Evolutionary conservation across 2,888 invertebrate species (phyloP).

Genomic region (Melangyna quadrimaculata): DNA sequence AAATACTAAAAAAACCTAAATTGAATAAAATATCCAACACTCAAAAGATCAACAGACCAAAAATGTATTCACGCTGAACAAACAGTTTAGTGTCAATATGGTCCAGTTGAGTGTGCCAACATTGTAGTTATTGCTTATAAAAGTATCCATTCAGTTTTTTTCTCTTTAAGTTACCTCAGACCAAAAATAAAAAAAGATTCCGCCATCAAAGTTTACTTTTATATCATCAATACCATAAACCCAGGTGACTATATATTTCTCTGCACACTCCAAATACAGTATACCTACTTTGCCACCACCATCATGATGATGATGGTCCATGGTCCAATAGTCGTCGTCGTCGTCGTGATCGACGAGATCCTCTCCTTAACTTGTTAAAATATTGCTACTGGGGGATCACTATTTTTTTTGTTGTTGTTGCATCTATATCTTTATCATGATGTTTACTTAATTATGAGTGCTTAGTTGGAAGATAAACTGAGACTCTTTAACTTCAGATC

Average conservation of each 20-base stretch:
- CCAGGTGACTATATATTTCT: neutral
- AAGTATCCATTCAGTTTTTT: constrained; percentile 3
- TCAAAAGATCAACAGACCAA: constrained; percentile 35
- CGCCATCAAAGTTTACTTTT: neutral
- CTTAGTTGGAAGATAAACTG: neutral
- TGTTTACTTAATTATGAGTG: constrained; percentile 57
- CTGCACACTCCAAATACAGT: constrained; percentile 54
- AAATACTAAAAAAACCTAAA: neutral
- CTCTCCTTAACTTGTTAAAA: constrained; percentile 46
- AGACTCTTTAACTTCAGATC: constrained; percentile 19
- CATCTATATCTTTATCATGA: constrained; percentile 5
- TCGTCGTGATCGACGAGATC: constrained; percentile 18
- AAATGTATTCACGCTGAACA: constrained; percentile 36
- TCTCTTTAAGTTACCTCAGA: neutral
- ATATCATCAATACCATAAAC: neutral
- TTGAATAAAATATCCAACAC: constrained; percentile 21
- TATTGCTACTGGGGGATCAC: constrained; percentile 47
- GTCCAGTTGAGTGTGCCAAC: constrained; percentile 49
- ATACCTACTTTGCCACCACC: neutral
- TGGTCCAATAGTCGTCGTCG: constrained; percentile 38
- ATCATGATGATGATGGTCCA: constrained; percentile 10
- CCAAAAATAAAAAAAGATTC: neutral
- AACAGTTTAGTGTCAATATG: constrained; percentile 56
- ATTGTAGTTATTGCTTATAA: constrained; percentile 36
- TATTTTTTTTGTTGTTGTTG: neutral